phyloP scores from a whole-genome alignment of 2,797 vertebrate species.

The Sebastes hubbsi region DNA sequence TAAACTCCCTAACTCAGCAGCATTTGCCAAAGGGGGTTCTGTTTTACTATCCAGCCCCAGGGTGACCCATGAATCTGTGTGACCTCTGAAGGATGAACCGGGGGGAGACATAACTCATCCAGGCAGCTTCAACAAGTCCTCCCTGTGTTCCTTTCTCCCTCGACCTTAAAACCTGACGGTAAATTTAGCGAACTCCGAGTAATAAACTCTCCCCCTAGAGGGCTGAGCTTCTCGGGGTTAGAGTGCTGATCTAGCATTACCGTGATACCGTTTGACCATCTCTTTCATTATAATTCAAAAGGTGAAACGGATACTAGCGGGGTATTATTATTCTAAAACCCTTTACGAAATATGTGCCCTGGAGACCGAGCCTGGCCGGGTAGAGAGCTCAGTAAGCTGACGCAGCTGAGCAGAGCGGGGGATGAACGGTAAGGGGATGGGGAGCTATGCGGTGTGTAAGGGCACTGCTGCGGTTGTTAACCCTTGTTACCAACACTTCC shows the following conservation, averaged over 20 bases:
- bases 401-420: slow-evolving; percentile 41
- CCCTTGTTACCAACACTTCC: slow-evolving; percentile 43
- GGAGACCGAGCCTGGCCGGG: slow-evolving; percentile 24
- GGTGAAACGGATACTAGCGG: slow-evolving; percentile 60
- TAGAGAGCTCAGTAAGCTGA: slow-evolving; percentile 45
- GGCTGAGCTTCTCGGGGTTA: slow-evolving; percentile 45
- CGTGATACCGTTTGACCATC: slow-evolving; percentile 63
- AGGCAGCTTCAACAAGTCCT: slow-evolving; percentile 74
- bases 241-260: slow-evolving; percentile 70
- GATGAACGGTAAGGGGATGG: slow-evolving; percentile 28
- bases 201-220: slow-evolving; percentile 66
- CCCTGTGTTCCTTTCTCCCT: slow-evolving; percentile 50
- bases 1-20: slow-evolving; percentile 57
- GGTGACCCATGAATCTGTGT: slow-evolving; percentile 70
- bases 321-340: slow-evolving; percentile 68
- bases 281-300: slow-evolving; percentile 73
- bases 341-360: slow-evolving; percentile 54
- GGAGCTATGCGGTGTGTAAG: slow-evolving; percentile 20
- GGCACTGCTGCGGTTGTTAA: slow-evolving; percentile 50
- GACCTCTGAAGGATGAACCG: slow-evolving; percentile 68
- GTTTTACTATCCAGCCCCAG: slow-evolving; percentile 60
- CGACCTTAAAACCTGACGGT: slow-evolving; percentile 70
- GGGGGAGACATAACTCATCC: slow-evolving; percentile 71
- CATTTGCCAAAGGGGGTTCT: slow-evolving; percentile 52
- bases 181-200: slow-evolving; percentile 71